phyloP scores from a whole-genome alignment of 1,140 invertebrate genomes.

The Lanistes nyassanus region DNA sequence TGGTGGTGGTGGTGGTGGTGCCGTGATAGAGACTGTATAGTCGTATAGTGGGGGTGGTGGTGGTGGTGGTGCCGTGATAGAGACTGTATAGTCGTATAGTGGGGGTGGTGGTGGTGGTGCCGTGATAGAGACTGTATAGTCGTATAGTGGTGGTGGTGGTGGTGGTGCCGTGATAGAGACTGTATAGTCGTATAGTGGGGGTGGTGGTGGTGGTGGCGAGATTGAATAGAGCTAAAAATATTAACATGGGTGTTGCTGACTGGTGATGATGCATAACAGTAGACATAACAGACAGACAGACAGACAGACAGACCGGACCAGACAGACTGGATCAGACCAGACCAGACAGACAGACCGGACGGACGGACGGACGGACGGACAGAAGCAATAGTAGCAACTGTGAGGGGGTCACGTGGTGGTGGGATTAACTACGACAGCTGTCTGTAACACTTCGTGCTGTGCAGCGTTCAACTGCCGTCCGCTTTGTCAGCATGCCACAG shows the following conservation, averaged over 20 bases:
- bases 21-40: not conserved
- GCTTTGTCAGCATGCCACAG: too few species aligned
- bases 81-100: too few species aligned
- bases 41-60: not conserved
- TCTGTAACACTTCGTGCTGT: too few species aligned
- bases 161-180: not conserved
- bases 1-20: too few species aligned
- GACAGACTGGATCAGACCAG: not conserved
- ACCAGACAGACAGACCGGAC: not conserved
- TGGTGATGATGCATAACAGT: not conserved
- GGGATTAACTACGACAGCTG: too few species aligned
- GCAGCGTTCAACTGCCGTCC: too few species aligned
- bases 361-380: not conserved
- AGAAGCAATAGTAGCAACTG: too few species aligned
- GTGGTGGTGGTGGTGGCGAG: too few species aligned
- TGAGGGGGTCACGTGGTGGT: too few species aligned
- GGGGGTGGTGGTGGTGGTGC: not conserved
- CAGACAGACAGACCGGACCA: slow-evolving; percentile 8
- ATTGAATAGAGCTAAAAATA: too few species aligned
- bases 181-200: too few species aligned
- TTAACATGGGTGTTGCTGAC: too few species aligned
- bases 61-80: not conserved
- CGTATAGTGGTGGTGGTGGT: not conserved
- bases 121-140: not conserved
- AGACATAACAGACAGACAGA: slow-evolving; percentile 3